These are phyloP conservation scores for Mus musculus DNA, from an alignment of 2,113 vertebrate species.

Conservation along the genomic window GRCm39 chr6:86746501-86747000, in stretches of 20 bases:
- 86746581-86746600: not conserved
- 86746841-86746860: not conserved
- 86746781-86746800: not conserved
- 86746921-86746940: not conserved
- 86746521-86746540: not conserved
- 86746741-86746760: no score
- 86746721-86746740: not conserved
- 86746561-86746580: not conserved
- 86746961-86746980: not conserved
- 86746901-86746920: not conserved
- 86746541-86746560: not conserved
- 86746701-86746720: not conserved
- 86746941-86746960: not conserved
- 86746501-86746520: not conserved
- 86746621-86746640: not conserved
- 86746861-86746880: not conserved
- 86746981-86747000: not conserved
- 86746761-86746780: not conserved
- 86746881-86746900: not conserved
- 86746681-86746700: not conserved
- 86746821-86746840: not conserved
- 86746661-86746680: not conserved
- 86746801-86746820: not conserved
- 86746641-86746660: not conserved
- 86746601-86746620: not conserved